Conservation (phyloP, 2,888 invertebrate genomes). For the Lycaena phlaeas region DNA sequence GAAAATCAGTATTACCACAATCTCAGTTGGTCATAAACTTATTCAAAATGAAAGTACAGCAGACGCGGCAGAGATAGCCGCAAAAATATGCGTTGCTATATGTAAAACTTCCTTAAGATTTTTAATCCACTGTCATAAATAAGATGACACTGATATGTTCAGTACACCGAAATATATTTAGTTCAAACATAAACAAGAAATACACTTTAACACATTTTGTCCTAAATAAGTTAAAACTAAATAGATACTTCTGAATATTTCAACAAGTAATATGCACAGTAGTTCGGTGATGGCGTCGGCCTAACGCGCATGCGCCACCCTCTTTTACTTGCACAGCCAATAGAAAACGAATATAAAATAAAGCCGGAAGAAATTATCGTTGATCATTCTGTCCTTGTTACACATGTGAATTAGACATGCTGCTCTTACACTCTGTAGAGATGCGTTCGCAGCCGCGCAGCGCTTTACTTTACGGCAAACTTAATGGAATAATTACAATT, state of each 20-base stretch:
- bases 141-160: constrained; percentile 15
- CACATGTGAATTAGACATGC: not conserved
- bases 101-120: constrained; percentile 63
- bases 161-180: not conserved
- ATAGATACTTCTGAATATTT: constrained; percentile 42
- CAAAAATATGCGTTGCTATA: constrained; percentile 69
- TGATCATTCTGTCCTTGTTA: not conserved
- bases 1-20: constrained; percentile 49
- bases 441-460: not conserved
- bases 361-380: constrained; percentile 33
- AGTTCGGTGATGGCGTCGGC: constrained; percentile 73
- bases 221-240: constrained; percentile 42
- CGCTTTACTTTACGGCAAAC: too few relatives aligned
- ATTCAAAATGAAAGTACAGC: constrained; percentile 47
- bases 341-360: constrained; percentile 26
- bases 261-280: constrained; percentile 52
- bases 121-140: constrained; percentile 42
- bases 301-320: constrained; percentile 73
- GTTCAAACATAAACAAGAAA: constrained; percentile 25
- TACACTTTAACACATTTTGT: constrained; percentile 50
- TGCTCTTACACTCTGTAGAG: not conserved
- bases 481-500: too few relatives aligned
- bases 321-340: constrained; percentile 51
- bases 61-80: constrained; percentile 48
- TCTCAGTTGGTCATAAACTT: constrained; percentile 38